A percentile compares a stretch with the other conserved stretches of the same genome.
Evolutionary conservation across 2,113 vertebrate genomes (phyloP).

Genomic region (Tragelaphus buxtoni): DNA sequence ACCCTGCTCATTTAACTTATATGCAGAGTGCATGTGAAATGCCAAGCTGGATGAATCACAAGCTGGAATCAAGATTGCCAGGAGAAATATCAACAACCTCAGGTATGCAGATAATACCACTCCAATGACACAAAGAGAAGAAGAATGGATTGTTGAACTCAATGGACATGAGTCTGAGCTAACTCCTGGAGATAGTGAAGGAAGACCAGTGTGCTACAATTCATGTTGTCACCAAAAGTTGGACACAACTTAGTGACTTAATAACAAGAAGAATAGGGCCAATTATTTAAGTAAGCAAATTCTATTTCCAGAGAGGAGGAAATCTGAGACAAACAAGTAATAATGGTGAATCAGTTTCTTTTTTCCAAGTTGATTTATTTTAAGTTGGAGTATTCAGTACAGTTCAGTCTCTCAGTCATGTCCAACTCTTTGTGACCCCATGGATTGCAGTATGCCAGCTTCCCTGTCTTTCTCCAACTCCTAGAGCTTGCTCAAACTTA

Average conservation of each 20-base stretch:
- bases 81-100: not conserved
- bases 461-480: not conserved
- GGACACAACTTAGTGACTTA: not conserved
- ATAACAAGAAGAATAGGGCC: not conserved
- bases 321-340: conserved; percentile 16
- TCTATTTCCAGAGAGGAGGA: not conserved
- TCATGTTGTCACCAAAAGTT: not conserved
- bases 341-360: not conserved
- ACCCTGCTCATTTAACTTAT: not conserved
- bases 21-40: not conserved
- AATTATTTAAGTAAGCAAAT: not conserved
- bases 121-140: not conserved
- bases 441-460: not conserved
- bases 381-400: not conserved
- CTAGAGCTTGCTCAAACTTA: not conserved
- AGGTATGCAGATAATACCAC: not conserved
- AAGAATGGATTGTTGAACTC: not conserved
- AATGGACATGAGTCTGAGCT: not conserved
- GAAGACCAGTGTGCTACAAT: not conserved
- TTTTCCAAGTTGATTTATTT: not conserved
- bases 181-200: not conserved
- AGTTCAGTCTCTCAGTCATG: not conserved
- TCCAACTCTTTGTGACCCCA: not conserved
- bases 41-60: not conserved
- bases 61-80: not conserved